phyloP scores from a whole-genome alignment of 2,888 invertebrate genomes.

The Erebia palarica region DNA sequence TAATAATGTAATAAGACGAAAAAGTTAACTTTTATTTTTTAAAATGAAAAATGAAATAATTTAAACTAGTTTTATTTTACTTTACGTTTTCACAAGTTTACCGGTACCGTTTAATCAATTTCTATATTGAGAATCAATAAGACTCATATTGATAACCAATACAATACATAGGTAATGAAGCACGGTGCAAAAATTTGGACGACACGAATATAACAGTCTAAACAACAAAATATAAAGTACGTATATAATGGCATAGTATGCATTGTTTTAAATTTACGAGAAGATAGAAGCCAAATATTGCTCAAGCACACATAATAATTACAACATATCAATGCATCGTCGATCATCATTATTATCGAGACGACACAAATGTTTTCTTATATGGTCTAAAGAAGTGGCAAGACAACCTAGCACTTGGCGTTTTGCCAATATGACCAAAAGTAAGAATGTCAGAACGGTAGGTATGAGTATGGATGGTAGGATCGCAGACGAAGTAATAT shows the following conservation, averaged over 20 bases:
- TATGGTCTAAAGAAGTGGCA: not conserved
- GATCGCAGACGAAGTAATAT: no score
- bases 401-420: not conserved
- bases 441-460: not conserved
- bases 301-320: not conserved
- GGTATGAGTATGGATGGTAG: no score
- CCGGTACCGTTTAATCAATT: not conserved
- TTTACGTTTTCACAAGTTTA: not conserved
- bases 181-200: not conserved
- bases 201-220: no score
- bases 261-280: not conserved
- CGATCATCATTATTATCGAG: slow-evolving; percentile 11
- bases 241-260: no score
- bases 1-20: not conserved
- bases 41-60: not conserved
- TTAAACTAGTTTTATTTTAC: slow-evolving; percentile 3
- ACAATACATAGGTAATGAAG: not conserved
- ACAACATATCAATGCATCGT: slow-evolving; percentile 1
- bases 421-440: slow-evolving; percentile 1
- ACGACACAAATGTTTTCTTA: not conserved
- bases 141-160: not conserved
- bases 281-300: not conserved
- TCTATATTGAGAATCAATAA: not conserved
- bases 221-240: no score
- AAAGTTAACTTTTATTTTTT: not conserved